phyloP scores from a whole-genome alignment of 2,113 vertebrate genomes.

The Chloropsis cyanopogon region DNA sequence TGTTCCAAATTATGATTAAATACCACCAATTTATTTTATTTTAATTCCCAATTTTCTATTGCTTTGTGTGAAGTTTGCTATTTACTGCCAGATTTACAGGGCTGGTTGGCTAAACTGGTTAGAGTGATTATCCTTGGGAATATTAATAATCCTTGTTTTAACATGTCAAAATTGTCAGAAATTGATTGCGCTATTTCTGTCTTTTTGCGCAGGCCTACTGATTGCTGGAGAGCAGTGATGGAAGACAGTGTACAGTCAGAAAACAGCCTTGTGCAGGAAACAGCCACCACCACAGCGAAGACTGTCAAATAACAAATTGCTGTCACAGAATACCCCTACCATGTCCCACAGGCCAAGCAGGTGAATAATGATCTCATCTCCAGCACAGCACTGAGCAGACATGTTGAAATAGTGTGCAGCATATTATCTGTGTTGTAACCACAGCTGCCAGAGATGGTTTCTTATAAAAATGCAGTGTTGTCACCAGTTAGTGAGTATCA shows the following conservation, averaged over 20 bases:
- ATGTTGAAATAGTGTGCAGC: neutral
- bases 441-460: neutral
- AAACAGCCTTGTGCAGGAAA: neutral
- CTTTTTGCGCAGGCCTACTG: constrained; percentile 22
- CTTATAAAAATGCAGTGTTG: neutral
- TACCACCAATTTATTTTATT: neutral
- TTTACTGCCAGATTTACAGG: neutral
- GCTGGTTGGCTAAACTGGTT: neutral
- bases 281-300: neutral
- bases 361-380: neutral
- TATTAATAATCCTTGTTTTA: constrained; percentile 59
- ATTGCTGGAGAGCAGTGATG: neutral
- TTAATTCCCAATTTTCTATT: neutral
- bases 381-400: neutral
- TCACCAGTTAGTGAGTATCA: neutral
- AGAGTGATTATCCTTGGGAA: neutral
- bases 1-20: neutral
- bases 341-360: neutral
- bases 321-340: neutral
- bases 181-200: constrained; percentile 40
- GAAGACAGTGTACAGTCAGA: neutral
- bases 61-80: constrained; percentile 6
- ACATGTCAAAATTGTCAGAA: constrained; percentile 42
- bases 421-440: neutral
- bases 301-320: neutral